Base-by-base conservation (phyloP, 1,140 invertebrate genomes). In the Samia ricini region DNA sequence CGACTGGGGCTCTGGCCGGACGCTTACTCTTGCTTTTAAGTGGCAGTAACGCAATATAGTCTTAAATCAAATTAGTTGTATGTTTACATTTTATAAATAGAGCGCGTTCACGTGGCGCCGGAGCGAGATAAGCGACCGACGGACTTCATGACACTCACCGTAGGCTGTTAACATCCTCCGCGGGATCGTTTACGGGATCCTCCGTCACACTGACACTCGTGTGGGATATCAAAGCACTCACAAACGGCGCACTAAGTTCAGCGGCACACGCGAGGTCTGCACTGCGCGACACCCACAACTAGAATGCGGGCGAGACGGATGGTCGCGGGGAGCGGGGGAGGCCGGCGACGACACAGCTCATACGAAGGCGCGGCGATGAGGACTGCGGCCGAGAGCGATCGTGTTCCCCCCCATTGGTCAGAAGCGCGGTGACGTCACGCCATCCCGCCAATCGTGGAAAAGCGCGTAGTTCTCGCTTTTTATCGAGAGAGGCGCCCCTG, bases 81-180 rank as follows among this genome's bases (percentile, higher is more conserved):
- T 89, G 87, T 89, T 89, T 89, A 89, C 85, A 84, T 89, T 85
- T 87, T 83, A 85, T 86, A 88, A 85, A 87, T 83, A 81, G 85
- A 83, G 82, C 77, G 76, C 71, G 77, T 88, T 89, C 87, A 89
- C 85, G 87, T 89, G 87, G 84, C 83, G 77, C 75, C 76, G 75
- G 60, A 66, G 59, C 64, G 68, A 81, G 83, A 85, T 83, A 85
- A 85, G 82, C 71, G 76, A 68, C 65, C 73, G 71, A 66, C 77
- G 80, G n/a, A 75, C 72, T 78, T 64, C 70, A 64, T 69, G 66
- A 69, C 78, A 89, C 87, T 89, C 78, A 89, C 87, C 87, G 87
- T 85, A 79, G 74, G 85, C 87, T 89, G 87, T 87, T 89, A 89
- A 88, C 87, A 89, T 89, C 85, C 85, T 89, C 87, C 78, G 87